phyloP scores from a whole-genome alignment of 2,113 vertebrate species.

The Oncorhynchus gorbuscha region DNA sequence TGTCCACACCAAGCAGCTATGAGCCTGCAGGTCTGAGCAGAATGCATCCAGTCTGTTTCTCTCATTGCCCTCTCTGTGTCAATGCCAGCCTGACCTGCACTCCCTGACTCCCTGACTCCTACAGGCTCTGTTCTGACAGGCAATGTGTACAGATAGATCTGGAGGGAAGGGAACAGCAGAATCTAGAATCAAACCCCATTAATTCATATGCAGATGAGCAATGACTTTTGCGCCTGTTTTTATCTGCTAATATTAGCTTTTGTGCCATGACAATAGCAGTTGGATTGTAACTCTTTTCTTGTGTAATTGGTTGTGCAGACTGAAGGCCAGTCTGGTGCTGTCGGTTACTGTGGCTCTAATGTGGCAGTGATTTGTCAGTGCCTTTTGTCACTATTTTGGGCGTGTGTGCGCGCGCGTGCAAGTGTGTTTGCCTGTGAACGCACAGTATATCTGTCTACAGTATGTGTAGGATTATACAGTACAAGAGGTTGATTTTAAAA shows the following conservation, averaged over 20 bases:
- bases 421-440: neutral
- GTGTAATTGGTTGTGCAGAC: slow-evolving; percentile 28
- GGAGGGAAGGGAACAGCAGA: too few species aligned
- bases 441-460: too few species aligned
- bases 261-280: slow-evolving; percentile 31
- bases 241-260: slow-evolving; percentile 23
- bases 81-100: too few species aligned
- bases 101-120: neutral
- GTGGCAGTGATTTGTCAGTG: slow-evolving; percentile 14
- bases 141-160: too few species aligned
- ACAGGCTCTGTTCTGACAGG: too few species aligned
- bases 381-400: slow-evolving; percentile 10
- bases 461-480: too few species aligned
- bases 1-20: neutral
- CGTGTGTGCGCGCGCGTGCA: neutral
- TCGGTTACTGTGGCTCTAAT: neutral
- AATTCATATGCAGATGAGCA: slow-evolving; percentile 38
- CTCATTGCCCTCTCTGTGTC: neutral
- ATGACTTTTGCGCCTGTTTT: slow-evolving; percentile 40
- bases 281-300: slow-evolving; percentile 30
- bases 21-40: neutral
- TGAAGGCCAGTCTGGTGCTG: slow-evolving; percentile 4
- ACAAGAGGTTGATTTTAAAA: too few species aligned
- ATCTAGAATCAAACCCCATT: slow-evolving; percentile 21
- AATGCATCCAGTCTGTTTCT: neutral